A percentile compares a stretch with the other conserved stretches of the same genome.
Evolutionary conservation across 2,888 invertebrate species (phyloP).

Genomic region (Rhynchonema sp.): DNA sequence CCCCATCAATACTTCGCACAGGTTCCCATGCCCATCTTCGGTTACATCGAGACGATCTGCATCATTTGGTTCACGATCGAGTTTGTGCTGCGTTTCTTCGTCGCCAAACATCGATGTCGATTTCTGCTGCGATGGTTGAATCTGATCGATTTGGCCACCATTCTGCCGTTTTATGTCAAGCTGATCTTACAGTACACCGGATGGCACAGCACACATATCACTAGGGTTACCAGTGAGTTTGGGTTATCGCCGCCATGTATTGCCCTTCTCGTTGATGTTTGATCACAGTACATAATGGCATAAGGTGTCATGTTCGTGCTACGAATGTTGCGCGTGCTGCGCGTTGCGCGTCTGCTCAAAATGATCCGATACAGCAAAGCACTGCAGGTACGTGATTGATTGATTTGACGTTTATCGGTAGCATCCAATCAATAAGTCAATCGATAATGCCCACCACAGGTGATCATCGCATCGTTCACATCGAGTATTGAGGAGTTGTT

Average conservation of each 20-base stretch:
- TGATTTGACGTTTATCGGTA: too few species aligned
- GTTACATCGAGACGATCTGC: not conserved
- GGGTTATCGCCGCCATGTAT: too few species aligned
- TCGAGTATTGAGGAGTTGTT: not conserved
- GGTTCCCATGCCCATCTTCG: not conserved
- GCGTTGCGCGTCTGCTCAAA: not conserved
- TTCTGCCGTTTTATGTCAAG: not conserved
- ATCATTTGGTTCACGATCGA: not conserved
- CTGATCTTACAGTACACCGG: not conserved
- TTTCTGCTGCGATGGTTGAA: not conserved
- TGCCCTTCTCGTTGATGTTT: too few species aligned
- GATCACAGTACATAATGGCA: not conserved
- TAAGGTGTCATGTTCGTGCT: not conserved
- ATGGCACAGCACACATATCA: not conserved
- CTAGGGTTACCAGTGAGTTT: not conserved
- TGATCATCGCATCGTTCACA: not conserved
- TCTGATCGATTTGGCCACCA: not conserved
- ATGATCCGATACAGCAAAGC: not conserved
- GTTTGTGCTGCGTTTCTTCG: not conserved
- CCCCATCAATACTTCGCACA: too few species aligned
- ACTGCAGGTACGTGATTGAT: too few species aligned
- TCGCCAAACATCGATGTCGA: not conserved
- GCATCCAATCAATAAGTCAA: too few species aligned
- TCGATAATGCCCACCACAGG: too few species aligned
- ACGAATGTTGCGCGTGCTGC: not conserved